These are phyloP conservation scores for Epirrhoe tristata DNA, from an alignment of 2,888 invertebrate genomes.

Conservation along the genomic window DNA sequence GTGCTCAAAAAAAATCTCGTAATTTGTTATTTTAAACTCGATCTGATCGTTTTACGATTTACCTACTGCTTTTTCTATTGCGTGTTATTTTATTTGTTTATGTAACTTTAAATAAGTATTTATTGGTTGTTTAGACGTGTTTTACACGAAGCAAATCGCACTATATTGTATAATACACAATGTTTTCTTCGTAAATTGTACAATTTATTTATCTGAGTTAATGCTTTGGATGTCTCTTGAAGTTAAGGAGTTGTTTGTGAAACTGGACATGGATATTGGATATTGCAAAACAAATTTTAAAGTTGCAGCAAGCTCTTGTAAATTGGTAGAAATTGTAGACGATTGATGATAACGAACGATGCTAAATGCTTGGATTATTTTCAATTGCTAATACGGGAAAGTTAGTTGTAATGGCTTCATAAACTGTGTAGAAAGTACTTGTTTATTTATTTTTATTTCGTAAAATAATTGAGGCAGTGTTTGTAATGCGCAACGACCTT, in stretches of 20 bases:
- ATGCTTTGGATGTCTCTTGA: conserved; percentile 19
- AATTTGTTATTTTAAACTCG: not conserved
- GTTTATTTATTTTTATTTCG: not conserved
- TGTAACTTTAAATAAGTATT: conserved; percentile 3
- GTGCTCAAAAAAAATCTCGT: not conserved
- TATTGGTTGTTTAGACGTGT: not conserved
- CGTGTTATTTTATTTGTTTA: conserved; percentile 13
- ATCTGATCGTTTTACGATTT: conserved; percentile 1
- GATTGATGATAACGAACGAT: conserved; percentile 18
- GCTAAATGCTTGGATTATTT: conserved; percentile 28
- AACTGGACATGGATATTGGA: conserved; percentile 27
- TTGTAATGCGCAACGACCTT: no score
- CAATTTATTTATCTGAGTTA: conserved; percentile 7
- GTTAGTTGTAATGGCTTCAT: conserved; percentile 12
- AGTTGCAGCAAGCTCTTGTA: conserved; percentile 32
- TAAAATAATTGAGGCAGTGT: no score
- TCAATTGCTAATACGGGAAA: conserved; percentile 21
- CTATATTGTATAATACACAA: not conserved
- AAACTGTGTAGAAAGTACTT: not conserved
- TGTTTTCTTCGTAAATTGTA: not conserved
- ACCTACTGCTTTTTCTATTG: conserved; percentile 12
- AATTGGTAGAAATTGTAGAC: conserved; percentile 25
- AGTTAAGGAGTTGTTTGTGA: conserved; percentile 25
- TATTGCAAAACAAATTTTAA: conserved; percentile 6
- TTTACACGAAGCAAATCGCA: conserved; percentile 14